phyloP scores from a whole-genome alignment of 2,113 vertebrate genomes.

The Tichodroma muraria region DNA sequence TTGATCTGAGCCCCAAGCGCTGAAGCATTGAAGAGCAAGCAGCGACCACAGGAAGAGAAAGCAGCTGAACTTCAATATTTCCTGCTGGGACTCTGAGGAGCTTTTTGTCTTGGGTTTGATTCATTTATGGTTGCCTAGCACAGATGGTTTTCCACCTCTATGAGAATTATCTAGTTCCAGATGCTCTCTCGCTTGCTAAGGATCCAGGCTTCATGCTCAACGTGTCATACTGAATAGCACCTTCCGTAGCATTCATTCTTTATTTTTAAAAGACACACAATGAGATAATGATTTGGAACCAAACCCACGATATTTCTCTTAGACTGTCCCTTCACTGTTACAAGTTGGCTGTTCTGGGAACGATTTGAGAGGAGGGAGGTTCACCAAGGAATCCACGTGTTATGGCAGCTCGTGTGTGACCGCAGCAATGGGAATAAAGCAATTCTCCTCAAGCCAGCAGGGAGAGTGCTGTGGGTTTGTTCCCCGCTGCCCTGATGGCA shows the following conservation, averaged over 20 bases:
- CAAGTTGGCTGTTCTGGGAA: background rate
- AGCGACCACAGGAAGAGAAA: background rate
- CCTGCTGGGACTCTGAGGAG: background rate
- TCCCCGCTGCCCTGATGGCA: background rate
- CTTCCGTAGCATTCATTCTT: background rate
- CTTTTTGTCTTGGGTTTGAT: background rate
- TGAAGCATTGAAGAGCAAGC: background rate
- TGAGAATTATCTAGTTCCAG: background rate
- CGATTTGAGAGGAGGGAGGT: background rate
- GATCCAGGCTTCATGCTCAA: background rate
- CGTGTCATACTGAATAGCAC: fast-evolving
- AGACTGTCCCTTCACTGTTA: background rate
- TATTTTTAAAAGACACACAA: background rate
- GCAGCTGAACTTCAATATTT: background rate
- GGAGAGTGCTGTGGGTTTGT: background rate
- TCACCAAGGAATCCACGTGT: background rate
- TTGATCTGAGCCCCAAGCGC: background rate
- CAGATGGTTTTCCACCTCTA: background rate
- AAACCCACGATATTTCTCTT: background rate
- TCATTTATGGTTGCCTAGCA: background rate
- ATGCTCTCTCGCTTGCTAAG: background rate
- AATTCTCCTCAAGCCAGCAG: background rate
- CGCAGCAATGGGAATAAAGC: fast-evolving
- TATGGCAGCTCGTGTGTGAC: background rate
- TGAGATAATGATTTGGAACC: background rate